Evolutionary conservation across 35 echinoderm and acorn worm genomes (phyloP).

Genomic region (Holothuria glaberrima): DNA sequence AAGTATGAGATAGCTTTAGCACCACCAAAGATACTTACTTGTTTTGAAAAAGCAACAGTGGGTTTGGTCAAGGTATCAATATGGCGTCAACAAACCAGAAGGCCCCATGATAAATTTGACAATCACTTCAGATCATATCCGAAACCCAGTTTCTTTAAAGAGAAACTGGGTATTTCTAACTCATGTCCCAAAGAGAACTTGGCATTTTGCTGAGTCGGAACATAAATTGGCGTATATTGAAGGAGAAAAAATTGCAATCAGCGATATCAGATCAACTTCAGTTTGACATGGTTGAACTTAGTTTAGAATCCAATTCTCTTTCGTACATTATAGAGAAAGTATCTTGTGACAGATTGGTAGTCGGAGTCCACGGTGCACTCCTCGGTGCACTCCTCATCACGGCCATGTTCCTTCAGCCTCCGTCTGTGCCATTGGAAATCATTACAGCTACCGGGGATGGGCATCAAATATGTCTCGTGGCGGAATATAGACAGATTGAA

Average conservation of each 20-base stretch:
- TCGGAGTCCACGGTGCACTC: constrained; percentile 32
- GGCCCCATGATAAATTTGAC: background rate
- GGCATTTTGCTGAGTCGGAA: constrained; percentile 10
- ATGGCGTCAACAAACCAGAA: too few species aligned
- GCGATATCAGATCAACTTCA: background rate
- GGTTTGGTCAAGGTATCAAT: too few species aligned
- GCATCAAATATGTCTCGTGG: background rate
- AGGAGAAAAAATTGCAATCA: background rate
- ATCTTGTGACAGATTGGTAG: constrained; percentile 25
- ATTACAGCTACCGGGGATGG: background rate
- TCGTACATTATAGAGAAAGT: background rate
- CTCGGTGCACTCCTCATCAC: background rate
- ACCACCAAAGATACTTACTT: too few species aligned
- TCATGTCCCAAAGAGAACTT: background rate
- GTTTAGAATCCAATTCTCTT: constrained; percentile 11
- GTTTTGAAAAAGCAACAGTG: too few species aligned
- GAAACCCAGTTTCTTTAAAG: background rate
- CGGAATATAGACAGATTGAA: background rate
- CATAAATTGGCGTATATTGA: background rate
- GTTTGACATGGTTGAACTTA: background rate
- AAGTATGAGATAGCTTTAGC: too few species aligned
- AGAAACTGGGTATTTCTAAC: background rate
- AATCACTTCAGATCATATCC: background rate
- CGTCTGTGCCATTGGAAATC: constrained; percentile 1
- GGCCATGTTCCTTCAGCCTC: constrained; percentile 2